Base-by-base conservation (phyloP, 2,113 vertebrate genomes). In the Cygnus atratus region DNA sequence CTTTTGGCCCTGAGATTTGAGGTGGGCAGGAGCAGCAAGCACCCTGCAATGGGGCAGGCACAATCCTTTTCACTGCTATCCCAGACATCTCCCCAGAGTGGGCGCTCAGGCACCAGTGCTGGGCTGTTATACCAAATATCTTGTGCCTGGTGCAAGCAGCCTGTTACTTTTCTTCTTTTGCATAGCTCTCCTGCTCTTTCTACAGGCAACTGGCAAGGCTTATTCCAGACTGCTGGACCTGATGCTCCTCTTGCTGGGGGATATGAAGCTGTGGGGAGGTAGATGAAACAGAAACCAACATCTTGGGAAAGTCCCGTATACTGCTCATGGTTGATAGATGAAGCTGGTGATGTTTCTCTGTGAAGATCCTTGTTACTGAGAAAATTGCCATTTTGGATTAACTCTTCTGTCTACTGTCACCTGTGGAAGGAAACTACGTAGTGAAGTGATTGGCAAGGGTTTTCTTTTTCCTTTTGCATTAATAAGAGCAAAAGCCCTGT, bases 91-190 rank as follows among this genome's bases (percentile, higher is more conserved):
- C 25, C 62, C 50, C 39, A 8, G 55, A n/a, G 10, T 44, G n/a
- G 50, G 22, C 43, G 18, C 52, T 24, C 0, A 13, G 22, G 44
- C 1, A 1, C 68, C 1, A 6, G 37, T 6, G 10, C 10, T 35
- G 72, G 44, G 7, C n/a, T 84, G 13, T 2, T n/a, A 50, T 50
- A 22, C 21, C 48, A 50, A 50, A 5, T 14, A 50, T 28, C 48
- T 31, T 1, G 1, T 41, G 43, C 29, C 57, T n/a, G 48, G 1
- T 5, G 29, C 33, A 31, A 71, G 41, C 63, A 87, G 10, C 6
- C 46, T 20, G 11, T 14, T 10, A 6, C 31, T 43, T 14, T 46
- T 17, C 15, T 31, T 4, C 31, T 35, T 28, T 20, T 13, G n/a
- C 18, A 3, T 7, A 13, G 33, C 13, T 41, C 37, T 57, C 59